phyloP scores from a whole-genome alignment of 2,888 invertebrate genomes.

The Dicyrtoma fusca region DNA sequence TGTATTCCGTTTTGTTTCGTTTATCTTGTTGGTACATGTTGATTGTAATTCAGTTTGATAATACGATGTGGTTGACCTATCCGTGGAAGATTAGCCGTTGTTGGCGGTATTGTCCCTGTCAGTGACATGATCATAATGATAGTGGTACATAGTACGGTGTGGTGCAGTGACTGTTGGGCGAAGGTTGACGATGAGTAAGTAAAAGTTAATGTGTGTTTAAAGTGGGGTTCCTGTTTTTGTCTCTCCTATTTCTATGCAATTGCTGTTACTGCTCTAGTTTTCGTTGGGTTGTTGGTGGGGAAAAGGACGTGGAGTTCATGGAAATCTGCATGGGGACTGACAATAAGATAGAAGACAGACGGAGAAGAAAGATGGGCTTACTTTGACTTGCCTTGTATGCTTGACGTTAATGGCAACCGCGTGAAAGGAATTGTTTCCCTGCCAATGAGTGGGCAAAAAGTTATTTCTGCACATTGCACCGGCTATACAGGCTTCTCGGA shows the following conservation, averaged over 20 bases:
- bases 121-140: too few relatives aligned
- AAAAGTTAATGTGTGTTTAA: neutral
- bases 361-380: too few relatives aligned
- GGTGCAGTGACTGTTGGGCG: neutral
- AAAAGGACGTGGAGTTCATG: neutral
- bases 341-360: neutral
- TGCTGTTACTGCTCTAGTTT: neutral
- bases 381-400: too few relatives aligned
- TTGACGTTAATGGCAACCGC: slow-evolving; percentile 24
- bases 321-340: slow-evolving; percentile 10
- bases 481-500: too few relatives aligned
- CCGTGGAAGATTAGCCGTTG: too few relatives aligned
- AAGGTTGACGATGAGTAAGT: neutral
- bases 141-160: too few relatives aligned
- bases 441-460: slow-evolving; percentile 19
- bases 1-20: too few relatives aligned
- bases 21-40: too few relatives aligned
- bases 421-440: slow-evolving; percentile 9
- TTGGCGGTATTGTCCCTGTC: too few relatives aligned
- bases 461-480: slow-evolving; percentile 13
- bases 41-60: too few relatives aligned
- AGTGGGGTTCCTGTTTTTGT: neutral
- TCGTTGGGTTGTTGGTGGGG: neutral
- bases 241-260: neutral
- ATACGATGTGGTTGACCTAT: too few relatives aligned